Base-by-base conservation (phyloP, 1,140 invertebrate genomes). In the Lethocerus indicus region DNA sequence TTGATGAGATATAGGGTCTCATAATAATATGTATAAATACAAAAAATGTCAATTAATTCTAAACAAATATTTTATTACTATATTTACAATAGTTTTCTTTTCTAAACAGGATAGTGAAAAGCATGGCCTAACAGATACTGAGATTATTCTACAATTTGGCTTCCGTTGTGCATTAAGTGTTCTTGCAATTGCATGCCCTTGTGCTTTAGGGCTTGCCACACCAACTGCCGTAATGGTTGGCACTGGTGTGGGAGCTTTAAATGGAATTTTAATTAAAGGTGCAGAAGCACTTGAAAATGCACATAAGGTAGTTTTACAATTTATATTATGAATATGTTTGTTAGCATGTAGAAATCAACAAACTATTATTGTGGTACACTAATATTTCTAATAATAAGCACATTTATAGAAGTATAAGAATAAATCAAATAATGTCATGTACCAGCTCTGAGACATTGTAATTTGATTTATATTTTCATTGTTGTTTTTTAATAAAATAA, bases 221-320 rank as follows among this genome's bases (percentile, higher is more conserved):
- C 95, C 95, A 12, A 98, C 95, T 0, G 95, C 93, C 3, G 92
- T 97, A 1, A 97, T 97, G 92, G 94, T 97, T n/a, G 89, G 89
- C 37, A 92, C 89, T 0, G 90, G 91, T 9, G 87, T 96, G 1
- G 95, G 94, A 1, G 95, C 95, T 2, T 67, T 76, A 0, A 91
- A 95, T 64, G 95, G 95, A 0, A 92, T 98, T 53, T 70, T 99
- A 1, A 94, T 99, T 32, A 99, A 99, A 68, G 94, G 95, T 6
- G 94, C 94, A 1, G 92, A 94, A 61, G 85, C 93, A 0, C 63
- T 99, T 45, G 96, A 99, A 66, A 93, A 87, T 62, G 87, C 92
- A 2, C 92, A 96, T 60, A 96, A 97, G 73, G 88, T 87, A 60
- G 52, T 21, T 48, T 50, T 41, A 25, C 20, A 14, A n/a, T n/a